Percentiles rank a stretch among this genome's conserved stretches.
These are phyloP conservation scores for Dinomys branickii DNA, from an alignment of 2,113 vertebrate genomes.

Conservation along the genomic window DNA sequence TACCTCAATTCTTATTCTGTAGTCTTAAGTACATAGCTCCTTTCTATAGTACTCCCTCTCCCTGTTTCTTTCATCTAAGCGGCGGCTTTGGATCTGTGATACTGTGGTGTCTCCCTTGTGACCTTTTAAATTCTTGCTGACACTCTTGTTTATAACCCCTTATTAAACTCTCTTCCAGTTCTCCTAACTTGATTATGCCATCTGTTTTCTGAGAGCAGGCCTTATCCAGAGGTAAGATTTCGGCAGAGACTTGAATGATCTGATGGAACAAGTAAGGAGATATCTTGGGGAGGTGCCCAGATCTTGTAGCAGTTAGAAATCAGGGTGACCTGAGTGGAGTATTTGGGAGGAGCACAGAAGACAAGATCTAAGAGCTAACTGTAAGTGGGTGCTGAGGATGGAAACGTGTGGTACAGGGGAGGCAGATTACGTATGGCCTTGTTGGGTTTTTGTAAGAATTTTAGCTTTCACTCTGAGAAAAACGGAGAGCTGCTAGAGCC, in stretches of 20 bases:
- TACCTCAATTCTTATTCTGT: not conserved
- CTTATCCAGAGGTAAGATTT: constrained; percentile 22
- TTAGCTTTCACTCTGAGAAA: constrained; percentile 47
- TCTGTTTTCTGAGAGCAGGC: constrained; percentile 41
- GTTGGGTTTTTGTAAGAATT: not conserved
- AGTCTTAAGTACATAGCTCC: not conserved
- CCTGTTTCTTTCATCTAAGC: not conserved
- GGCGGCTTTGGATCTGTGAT: not conserved
- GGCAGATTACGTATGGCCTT: not conserved
- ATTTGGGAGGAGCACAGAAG: not conserved
- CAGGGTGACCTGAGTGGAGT: not conserved
- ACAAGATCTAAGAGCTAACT: not conserved
- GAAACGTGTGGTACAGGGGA: not conserved
- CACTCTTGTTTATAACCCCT: not conserved
- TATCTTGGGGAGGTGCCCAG: not conserved
- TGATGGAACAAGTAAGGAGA: not conserved
- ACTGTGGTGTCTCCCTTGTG: not conserved
- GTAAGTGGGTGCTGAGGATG: not conserved
- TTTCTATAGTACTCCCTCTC: not conserved
- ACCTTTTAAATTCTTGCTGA: constrained; percentile 12
- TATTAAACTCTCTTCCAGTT: constrained; percentile 12
- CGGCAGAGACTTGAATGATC: constrained; percentile 30
- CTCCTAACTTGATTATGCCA: constrained; percentile 49
- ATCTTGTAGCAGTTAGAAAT: not conserved
- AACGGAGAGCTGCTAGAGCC: not conserved